A percentile compares a stretch with the other conserved stretches of the same genome.
Evolutionary conservation across 2,888 invertebrate species (phyloP).

Genomic region (Sipunculus nudus): DNA sequence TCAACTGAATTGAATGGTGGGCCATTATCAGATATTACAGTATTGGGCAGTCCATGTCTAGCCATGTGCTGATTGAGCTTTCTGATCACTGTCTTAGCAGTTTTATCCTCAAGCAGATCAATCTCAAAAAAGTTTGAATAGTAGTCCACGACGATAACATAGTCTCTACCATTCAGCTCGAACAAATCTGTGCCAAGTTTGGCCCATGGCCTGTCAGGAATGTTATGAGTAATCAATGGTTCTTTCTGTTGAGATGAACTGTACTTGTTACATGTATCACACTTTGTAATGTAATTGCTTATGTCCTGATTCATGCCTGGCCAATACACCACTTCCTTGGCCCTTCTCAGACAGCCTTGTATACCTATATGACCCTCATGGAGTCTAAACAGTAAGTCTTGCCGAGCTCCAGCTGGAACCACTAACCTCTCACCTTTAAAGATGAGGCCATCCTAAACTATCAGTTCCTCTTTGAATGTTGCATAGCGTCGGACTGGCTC

Average conservation of each 20-base stretch:
- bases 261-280: slow-evolving; percentile 7
- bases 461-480: too few species aligned
- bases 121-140: slow-evolving; percentile 7
- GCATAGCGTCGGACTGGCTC: too few species aligned
- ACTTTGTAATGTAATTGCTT: background rate
- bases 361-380: slow-evolving; percentile 18
- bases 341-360: background rate
- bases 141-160: slow-evolving; percentile 15
- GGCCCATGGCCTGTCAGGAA: slow-evolving; percentile 16
- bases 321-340: slow-evolving; percentile 13
- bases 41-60: slow-evolving; percentile 23
- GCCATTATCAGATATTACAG: slow-evolving; percentile 33
- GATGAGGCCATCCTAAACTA: too few species aligned
- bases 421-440: too few species aligned
- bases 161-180: slow-evolving; percentile 7
- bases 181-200: slow-evolving; percentile 17
- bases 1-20: slow-evolving; percentile 20
- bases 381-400: too few species aligned
- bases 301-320: slow-evolving; percentile 12
- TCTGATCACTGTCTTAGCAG: slow-evolving; percentile 22
- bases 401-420: too few species aligned
- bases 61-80: slow-evolving; percentile 19
- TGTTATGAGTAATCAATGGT: slow-evolving; percentile 7
- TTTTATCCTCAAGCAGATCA: too few species aligned
- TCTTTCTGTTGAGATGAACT: background rate